Evolutionary conservation across 2,113 vertebrate species (phyloP).

Genomic region (Paradoxurus hermaphroditus): DNA sequence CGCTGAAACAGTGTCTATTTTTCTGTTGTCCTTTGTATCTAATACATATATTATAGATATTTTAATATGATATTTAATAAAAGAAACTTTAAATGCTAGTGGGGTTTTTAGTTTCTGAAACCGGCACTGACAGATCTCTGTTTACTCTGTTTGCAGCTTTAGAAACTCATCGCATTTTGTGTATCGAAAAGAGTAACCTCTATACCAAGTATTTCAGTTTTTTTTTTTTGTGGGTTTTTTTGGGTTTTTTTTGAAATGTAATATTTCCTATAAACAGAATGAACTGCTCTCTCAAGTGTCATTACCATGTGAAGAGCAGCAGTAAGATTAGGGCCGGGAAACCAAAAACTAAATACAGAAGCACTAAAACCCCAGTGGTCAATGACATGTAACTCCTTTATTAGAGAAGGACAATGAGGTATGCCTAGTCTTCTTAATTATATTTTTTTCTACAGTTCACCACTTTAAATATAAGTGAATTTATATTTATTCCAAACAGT

Average conservation of each 20-base stretch:
- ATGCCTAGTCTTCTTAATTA: neutral
- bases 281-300: constrained; percentile 6
- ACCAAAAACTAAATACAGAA: neutral
- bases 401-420: neutral
- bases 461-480: neutral
- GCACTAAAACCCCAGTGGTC: neutral
- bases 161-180: neutral
- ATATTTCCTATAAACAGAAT: constrained; percentile 36
- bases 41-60: neutral
- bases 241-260: neutral
- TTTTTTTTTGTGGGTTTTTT: no score
- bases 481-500: neutral
- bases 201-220: neutral
- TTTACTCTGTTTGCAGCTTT: neutral
- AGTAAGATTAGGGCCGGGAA: neutral
- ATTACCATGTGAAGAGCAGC: neutral
- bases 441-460: neutral
- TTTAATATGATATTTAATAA: neutral
- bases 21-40: neutral
- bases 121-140: neutral
- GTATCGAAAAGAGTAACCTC: neutral
- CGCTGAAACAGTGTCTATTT: neutral
- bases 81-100: neutral
- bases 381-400: neutral
- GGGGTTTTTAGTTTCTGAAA: neutral